These are phyloP conservation scores for Aramus guarauna DNA, from an alignment of 2,113 vertebrate species.

Conservation along the genomic window DNA sequence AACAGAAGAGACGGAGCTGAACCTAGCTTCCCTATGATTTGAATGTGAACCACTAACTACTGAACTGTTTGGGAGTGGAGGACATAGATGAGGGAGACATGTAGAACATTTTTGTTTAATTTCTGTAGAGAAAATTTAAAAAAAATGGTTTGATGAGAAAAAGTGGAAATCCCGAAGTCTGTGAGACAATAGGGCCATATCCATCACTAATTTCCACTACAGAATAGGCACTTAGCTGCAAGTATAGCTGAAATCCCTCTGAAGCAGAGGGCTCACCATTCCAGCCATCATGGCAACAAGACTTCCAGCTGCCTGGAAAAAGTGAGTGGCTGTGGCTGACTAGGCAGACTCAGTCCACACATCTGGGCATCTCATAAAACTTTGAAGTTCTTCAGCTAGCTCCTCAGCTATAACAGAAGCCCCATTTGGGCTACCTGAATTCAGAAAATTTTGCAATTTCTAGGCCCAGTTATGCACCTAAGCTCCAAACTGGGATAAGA, in stretches of 20 bases:
- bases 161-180: not conserved
- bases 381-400: not conserved
- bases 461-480: not conserved
- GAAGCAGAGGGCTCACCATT: not conserved
- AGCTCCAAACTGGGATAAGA: not conserved
- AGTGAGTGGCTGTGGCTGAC: not conserved
- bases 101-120: not conserved
- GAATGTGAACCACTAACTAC: not conserved
- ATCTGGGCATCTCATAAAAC: not conserved
- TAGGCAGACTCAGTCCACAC: not conserved
- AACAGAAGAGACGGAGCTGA: not conserved
- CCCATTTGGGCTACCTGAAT: not conserved
- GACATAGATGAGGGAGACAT: not conserved
- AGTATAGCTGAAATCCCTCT: not conserved
- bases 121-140: not conserved
- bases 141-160: not conserved
- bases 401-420: not conserved
- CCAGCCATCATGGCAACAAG: not conserved
- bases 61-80: not conserved
- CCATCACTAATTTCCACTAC: not conserved
- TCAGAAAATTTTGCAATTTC: not conserved
- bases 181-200: not conserved
- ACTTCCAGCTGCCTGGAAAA: not conserved
- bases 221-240: not conserved
- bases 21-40: not conserved